phyloP scores from a whole-genome alignment of 2,797 vertebrate species.

The Phoeniculus purpureus region DNA sequence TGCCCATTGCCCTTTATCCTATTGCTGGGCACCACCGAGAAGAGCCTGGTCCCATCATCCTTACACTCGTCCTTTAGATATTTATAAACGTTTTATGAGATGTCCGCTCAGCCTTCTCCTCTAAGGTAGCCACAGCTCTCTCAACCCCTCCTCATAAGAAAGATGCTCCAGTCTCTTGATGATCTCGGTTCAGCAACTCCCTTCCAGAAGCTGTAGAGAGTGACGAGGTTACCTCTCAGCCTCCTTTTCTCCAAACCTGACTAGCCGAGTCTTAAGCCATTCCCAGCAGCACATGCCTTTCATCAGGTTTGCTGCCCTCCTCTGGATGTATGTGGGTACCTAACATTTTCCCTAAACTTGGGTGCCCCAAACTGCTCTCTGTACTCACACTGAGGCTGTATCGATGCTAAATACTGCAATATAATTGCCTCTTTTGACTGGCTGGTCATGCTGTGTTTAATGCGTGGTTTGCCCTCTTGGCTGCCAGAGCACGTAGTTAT shows the following conservation, averaged over 20 bases:
- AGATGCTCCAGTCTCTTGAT: no score
- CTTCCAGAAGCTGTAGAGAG: not conserved
- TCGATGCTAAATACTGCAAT: accelerated
- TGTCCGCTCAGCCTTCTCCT: no score
- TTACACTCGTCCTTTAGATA: no score
- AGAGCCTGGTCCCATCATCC: no score
- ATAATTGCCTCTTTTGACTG: not conserved
- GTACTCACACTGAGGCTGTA: not conserved
- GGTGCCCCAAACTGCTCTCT: not conserved
- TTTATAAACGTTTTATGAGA: no score
- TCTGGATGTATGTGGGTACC: not conserved
- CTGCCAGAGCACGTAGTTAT: not conserved
- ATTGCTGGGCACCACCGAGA: no score
- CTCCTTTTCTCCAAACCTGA: not conserved
- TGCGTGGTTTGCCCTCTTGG: not conserved
- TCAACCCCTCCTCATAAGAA: no score
- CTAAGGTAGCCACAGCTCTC: no score
- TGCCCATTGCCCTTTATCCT: no score
- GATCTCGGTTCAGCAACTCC: not conserved
- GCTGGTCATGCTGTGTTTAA: not conserved
- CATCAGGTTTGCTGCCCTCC: not conserved
- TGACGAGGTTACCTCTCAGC: not conserved
- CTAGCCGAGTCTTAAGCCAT: not conserved
- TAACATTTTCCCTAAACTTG: not conserved
- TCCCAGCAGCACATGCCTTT: not conserved